Base-by-base conservation (phyloP, 2,888 invertebrate species). In the Halictus quadricinctus region DNA sequence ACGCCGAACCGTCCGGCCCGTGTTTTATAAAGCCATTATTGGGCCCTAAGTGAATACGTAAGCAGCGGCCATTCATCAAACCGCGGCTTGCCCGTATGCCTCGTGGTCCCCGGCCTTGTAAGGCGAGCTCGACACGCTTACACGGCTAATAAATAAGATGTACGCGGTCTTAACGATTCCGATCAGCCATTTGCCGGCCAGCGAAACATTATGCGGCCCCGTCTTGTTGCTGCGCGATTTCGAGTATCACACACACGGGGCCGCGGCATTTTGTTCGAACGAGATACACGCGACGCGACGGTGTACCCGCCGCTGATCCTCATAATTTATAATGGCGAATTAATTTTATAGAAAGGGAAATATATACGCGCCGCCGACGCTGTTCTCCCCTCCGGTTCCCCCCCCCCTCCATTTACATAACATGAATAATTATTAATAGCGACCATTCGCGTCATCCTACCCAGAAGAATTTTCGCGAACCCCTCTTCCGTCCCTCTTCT, bases 21-120 rank as follows among this genome's bases (percentile, higher is more conserved):
- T 91, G 91, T 92, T 92, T 92, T 93, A 93, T 93, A 92, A 92
- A 93, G 92, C 91, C 91, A 92, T 94, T 93, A 93, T 91, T 87
- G 89, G 85, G 86, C 87, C 84, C 87, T 91, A 90, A 92, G 92
- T 91, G 93, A 92, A 93, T 93, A 90, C 89, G 90, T 90, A 91
- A 92, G 91, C 90, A 90, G 90, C 84, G 86, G 86, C 92, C 88
- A 93, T 94, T 93, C 90, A 92, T 94, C 92, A 93, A 92, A 92
- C 87, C 83, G 81, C 80, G 73, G 81, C 83, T 77, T 69, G 73
- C 29, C n/a, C 74, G 87, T 76, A 46, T 43, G 58, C 79, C 72
- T 36, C 50, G 75, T 76, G 58, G 78, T 79, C 85, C 84, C 85
- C 76, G 82, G 72, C 88, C 90, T 84, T 88, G 91, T 87, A 88